A percentile compares a stretch with the other conserved stretches of the same genome.
Evolutionary conservation across 2,888 invertebrate genomes (phyloP).

Genomic region (Pyrrhopygopsis socrates): DNA sequence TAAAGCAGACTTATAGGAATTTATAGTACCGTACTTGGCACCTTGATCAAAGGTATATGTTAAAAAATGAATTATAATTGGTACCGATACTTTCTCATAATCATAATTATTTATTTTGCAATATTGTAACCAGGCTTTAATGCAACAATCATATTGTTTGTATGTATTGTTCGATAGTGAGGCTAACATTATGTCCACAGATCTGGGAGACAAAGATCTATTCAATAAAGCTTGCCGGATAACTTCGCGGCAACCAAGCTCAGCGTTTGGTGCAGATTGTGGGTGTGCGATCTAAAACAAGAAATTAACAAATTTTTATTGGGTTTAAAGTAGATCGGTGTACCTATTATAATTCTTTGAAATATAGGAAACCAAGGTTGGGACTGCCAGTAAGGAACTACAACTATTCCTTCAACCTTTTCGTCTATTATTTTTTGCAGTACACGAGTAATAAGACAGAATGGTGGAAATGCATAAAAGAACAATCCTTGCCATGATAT

Average conservation of each 20-base stretch:
- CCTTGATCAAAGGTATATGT: neutral
- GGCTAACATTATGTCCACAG: conserved; percentile 32
- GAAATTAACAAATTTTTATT: neutral
- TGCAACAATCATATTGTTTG: conserved; percentile 42
- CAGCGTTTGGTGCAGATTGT: too few relatives aligned
- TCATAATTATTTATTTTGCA: neutral
- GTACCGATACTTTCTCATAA: neutral
- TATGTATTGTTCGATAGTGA: conserved; percentile 15
- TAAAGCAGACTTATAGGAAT: conserved; percentile 1
- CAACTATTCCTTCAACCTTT: conserved; percentile 47
- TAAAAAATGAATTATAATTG: neutral
- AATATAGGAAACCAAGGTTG: neutral
- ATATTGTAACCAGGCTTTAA: neutral
- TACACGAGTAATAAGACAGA: conserved; percentile 36
- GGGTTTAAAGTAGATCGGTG: neutral
- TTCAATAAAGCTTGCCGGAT: conserved; percentile 35
- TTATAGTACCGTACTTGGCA: neutral
- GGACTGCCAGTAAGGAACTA: conserved; percentile 47
- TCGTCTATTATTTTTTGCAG: conserved; percentile 60
- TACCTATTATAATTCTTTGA: neutral
- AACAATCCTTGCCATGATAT: conserved; percentile 21
- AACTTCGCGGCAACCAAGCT: conserved; percentile 1
- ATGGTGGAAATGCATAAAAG: conserved; percentile 73
- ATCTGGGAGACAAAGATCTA: conserved; percentile 4
- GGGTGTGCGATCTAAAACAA: neutral